A percentile compares a stretch with the other conserved stretches of the same genome.
These are phyloP conservation scores for Syrrhaptes paradoxus DNA, from an alignment of 2,113 vertebrate species.

Conservation along the genomic window DNA sequence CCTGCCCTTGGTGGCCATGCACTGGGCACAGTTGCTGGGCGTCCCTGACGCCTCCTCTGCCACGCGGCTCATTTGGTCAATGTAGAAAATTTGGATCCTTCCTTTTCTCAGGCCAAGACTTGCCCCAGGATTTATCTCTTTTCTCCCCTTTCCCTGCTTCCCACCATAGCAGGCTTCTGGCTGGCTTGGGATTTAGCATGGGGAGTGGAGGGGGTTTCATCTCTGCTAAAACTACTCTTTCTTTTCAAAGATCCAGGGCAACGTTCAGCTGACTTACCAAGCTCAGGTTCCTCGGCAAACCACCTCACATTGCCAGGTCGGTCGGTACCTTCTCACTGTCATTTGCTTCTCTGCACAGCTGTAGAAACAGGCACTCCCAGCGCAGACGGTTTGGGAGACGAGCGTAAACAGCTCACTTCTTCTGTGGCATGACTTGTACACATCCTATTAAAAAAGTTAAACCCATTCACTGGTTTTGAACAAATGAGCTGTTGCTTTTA, in stretches of 20 bases:
- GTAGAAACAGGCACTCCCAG: background rate
- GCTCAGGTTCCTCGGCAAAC: conserved; percentile 12
- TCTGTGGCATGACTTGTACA: background rate
- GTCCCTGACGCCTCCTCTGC: no score
- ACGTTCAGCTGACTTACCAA: conserved; percentile 17
- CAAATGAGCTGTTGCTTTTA: background rate
- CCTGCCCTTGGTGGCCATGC: no score
- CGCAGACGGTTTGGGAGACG: background rate
- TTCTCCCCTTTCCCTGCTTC: no score
- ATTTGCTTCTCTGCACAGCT: background rate
- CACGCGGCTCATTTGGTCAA: no score
- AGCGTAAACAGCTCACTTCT: background rate
- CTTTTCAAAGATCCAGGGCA: conserved; percentile 54
- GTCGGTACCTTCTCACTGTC: background rate
- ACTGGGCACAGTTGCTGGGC: no score
- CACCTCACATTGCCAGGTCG: conserved; percentile 74
- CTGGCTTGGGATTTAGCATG: no score
- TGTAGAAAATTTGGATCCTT: no score
- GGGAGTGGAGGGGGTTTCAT: background rate
- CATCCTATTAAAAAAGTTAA: background rate
- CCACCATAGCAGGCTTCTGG: no score
- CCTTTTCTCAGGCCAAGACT: no score
- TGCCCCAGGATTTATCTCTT: no score
- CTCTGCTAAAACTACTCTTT: background rate
- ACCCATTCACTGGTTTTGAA: background rate